These are phyloP conservation scores for Climacteris rufus DNA, from an alignment of 2,113 vertebrate species.

Conservation along the genomic window DNA sequence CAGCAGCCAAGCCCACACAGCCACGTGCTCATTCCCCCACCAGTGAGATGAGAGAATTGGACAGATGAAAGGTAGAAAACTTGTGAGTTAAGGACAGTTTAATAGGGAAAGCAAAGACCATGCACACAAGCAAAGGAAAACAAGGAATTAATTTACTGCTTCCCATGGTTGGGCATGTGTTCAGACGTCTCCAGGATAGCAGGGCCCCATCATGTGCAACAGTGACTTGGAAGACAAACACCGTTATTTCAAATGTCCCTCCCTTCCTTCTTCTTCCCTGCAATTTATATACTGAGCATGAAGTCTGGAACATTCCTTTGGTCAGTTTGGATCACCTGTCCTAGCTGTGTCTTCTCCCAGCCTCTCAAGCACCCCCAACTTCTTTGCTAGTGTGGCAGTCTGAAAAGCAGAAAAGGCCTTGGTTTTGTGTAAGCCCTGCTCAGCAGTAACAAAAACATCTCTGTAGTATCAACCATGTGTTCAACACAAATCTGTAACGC, in stretches of 20 bases:
- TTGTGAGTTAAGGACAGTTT: neutral
- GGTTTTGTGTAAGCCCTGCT: too few species aligned
- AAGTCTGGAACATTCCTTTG: neutral
- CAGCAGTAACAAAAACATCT: neutral
- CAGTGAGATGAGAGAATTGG: neutral
- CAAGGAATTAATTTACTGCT: neutral
- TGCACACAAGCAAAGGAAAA: neutral
- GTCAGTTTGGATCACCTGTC: neutral
- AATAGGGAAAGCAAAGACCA: neutral
- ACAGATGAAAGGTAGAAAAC: neutral
- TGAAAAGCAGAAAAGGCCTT: neutral
- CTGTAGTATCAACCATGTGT: neutral
- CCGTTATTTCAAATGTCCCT: neutral
- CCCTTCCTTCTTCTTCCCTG: neutral
- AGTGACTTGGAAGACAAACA: neutral
- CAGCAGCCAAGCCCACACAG: neutral
- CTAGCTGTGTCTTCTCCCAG: rapidly evolving
- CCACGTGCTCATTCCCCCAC: rapidly evolving
- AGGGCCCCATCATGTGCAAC: neutral
- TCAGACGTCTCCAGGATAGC: neutral
- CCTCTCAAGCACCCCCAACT: rapidly evolving
- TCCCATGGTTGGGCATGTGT: neutral
- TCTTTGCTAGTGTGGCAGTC: rapidly evolving
- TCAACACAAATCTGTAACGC: neutral
- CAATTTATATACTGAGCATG: neutral